These are phyloP conservation scores for Sternarchorhynchus goeldii DNA, from an alignment of 2,797 vertebrate genomes.

Conservation along the genomic window DNA sequence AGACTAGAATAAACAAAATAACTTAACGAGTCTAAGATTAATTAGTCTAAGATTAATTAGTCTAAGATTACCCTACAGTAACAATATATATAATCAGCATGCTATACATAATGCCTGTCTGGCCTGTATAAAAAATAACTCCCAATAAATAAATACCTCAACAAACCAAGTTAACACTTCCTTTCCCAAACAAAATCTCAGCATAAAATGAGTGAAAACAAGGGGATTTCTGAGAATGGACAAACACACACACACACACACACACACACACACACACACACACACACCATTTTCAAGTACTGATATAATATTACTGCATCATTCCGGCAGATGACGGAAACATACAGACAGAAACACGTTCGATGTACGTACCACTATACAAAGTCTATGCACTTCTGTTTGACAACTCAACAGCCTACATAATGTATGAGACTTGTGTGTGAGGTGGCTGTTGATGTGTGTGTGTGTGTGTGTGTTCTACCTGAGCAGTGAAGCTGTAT, in stretches of 20 bases:
- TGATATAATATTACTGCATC: not conserved
- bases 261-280: not conserved
- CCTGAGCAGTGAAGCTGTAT: slow-evolving; percentile 9
- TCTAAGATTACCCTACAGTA: not conserved
- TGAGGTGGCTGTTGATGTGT: not conserved
- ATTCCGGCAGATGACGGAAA: not conserved
- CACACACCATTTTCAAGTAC: not conserved
- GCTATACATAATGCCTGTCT: too few relatives aligned
- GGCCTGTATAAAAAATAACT: too few relatives aligned
- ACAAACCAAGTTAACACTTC: too few relatives aligned
- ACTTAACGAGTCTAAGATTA: not conserved
- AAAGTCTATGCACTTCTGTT: too few relatives aligned
- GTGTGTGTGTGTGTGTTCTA: not conserved
- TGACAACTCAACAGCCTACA: not conserved
- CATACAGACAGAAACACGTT: too few relatives aligned
- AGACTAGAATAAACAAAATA: too few relatives aligned
- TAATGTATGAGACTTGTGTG: not conserved
- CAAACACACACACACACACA: not conserved
- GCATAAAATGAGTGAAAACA: not conserved
- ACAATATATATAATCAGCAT: too few relatives aligned
- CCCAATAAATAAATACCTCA: too few relatives aligned
- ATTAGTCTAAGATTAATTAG: not conserved
- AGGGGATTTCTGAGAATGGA: not conserved
- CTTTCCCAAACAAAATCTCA: too few relatives aligned
- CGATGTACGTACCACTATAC: not conserved